Base-by-base conservation (phyloP, 2,888 invertebrate genomes). In the Trachelus iudaicus region DNA sequence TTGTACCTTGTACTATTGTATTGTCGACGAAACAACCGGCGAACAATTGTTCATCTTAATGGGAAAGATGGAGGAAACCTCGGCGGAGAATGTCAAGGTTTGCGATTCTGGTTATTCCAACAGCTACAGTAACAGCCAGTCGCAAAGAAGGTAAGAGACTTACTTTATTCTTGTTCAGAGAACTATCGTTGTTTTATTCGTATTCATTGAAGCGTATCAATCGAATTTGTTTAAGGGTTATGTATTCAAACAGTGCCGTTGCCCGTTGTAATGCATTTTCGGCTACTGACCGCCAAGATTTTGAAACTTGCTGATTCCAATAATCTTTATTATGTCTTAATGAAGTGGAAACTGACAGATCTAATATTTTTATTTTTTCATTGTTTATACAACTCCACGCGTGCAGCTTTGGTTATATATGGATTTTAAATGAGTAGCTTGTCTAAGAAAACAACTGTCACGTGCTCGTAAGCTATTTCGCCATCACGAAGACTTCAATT, bases 61-160 rank as follows among this genome's bases (percentile, higher is more conserved):
- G 35, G n/a, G 11, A n/a, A 85, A 83, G 33, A 92, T 92, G 92
- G 92, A 93, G 86, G 94, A 94, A 85, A 93, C 94, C 1, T 94
- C 94, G 82, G 94, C 93, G 35, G 89, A 90, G 73, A 94, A 94
- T 88, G 94, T 94, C 3, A 96, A 95, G 89, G 92, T 96, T 75
- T 95, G 96, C 11, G 97, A 97, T 91, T 97, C 97, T 1, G 96
- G 95, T 13, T 97, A 96, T 89, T 96, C 96, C 0, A 96, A 95
- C 89, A 96, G 96, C 86, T 96, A 95, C 92, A 95, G 95, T 87
- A 96, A 96, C 91, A 96, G 96, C 85, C 96, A 96, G 88, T 96
- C 96, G 0, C 95, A 96, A 87, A 93, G 95, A 89, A 97, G 96
- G 96, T 96, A 89, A 89, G 89, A 90, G 34, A 34, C 31, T 71